Conservation (phyloP, 1,140 invertebrate genomes). For the Drosophila nikananu region DNA sequence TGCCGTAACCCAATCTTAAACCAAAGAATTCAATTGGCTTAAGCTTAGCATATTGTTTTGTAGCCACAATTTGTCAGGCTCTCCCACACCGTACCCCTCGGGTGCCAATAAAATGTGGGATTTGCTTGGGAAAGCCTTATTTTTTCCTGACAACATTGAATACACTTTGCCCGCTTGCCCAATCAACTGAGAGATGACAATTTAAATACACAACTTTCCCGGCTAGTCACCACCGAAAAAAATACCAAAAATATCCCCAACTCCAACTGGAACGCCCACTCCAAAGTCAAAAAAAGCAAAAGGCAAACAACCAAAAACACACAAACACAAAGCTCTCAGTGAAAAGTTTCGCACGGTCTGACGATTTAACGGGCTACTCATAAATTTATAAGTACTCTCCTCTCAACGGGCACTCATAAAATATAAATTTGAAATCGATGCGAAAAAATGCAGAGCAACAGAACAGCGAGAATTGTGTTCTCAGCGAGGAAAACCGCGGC, state of each 20-base stretch:
- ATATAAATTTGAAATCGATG: constrained; percentile 64
- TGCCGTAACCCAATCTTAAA: not conserved
- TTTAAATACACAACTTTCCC: constrained; percentile 46
- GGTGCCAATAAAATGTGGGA: constrained; percentile 1
- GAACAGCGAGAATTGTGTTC: constrained; percentile 19
- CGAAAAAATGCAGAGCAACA: constrained; percentile 33
- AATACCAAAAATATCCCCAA: not conserved
- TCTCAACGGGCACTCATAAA: constrained; percentile 61
- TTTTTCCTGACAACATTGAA: not conserved
- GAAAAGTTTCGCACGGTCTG: constrained; percentile 77
- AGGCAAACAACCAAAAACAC: constrained; percentile 2
- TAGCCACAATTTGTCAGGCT: not conserved
- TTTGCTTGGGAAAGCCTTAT: not conserved
- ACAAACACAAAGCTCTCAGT: constrained; percentile 26
- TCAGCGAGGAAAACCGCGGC: constrained; percentile 63
- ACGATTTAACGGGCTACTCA: constrained; percentile 62
- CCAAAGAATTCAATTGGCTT: not conserved
- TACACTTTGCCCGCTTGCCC: constrained; percentile 30
- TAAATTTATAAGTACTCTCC: constrained; percentile 78
- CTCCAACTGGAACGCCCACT: constrained; percentile 16
- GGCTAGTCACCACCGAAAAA: constrained; percentile 4
- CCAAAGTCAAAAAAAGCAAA: not conserved
- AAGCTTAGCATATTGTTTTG: constrained; percentile 5
- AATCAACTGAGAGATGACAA: constrained; percentile 49
- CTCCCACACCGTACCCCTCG: not conserved